phyloP scores from a whole-genome alignment of 1,140 invertebrate genomes.

The Scaptomyza graminum region DNA sequence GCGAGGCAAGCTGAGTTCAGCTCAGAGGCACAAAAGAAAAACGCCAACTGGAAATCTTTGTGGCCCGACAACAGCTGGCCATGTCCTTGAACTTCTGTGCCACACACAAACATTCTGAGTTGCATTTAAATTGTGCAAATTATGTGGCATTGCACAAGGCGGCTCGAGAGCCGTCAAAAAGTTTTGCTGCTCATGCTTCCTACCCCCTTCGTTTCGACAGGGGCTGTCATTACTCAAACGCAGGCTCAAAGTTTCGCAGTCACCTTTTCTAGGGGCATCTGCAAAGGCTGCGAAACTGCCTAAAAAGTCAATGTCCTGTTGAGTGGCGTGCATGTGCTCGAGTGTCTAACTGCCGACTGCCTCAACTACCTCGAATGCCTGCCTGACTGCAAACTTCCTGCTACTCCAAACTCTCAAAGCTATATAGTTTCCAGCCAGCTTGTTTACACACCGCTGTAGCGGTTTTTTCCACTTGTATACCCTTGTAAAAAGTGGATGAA shows the following conservation, averaged over 20 bases:
- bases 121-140: conserved; percentile 68
- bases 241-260: conserved; percentile 44
- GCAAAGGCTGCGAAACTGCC: conserved; percentile 34
- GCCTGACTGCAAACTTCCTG: conserved; percentile 31
- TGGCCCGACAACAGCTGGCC: conserved; percentile 20
- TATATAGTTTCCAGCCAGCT: conserved; percentile 47
- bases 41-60: conserved; percentile 21
- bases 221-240: conserved; percentile 57
- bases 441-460: conserved; percentile 51
- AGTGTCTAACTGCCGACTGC: conserved; percentile 56
- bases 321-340: conserved; percentile 56
- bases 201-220: background rate
- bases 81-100: conserved; percentile 60
- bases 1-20: conserved; percentile 11
- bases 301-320: conserved; percentile 63
- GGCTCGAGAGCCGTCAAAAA: conserved; percentile 45
- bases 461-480: conserved; percentile 9
- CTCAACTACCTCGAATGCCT: background rate
- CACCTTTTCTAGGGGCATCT: conserved; percentile 30
- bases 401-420: conserved; percentile 9
- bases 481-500: background rate
- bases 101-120: conserved; percentile 7
- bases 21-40: conserved; percentile 28
- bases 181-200: conserved; percentile 26
- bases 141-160: conserved; percentile 53